phyloP scores from a whole-genome alignment of 2,113 vertebrate species.

The Monarcha castaneiventris region DNA sequence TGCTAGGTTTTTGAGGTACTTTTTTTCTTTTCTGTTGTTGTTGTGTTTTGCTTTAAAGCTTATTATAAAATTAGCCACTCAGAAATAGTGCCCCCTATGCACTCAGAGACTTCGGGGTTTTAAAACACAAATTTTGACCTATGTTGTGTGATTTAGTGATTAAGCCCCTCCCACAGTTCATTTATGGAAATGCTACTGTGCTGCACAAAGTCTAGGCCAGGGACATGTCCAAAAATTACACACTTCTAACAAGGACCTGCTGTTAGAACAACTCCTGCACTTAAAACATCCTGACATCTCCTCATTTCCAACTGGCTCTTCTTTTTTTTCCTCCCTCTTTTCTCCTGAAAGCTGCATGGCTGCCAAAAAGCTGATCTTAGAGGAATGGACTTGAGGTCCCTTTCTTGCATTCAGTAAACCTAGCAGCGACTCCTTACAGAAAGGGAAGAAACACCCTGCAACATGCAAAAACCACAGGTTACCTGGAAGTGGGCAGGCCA shows the following conservation, averaged over 20 bases:
- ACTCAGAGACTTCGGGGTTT: background rate
- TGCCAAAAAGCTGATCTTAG: slow-evolving; percentile 19
- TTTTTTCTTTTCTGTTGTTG: background rate
- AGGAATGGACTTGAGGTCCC: background rate
- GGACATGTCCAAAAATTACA: background rate
- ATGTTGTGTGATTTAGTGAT: background rate
- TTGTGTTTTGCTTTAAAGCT: background rate
- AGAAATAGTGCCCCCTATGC: background rate
- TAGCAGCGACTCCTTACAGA: background rate
- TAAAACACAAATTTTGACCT: background rate
- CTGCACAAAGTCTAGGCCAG: background rate
- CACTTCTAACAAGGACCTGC: background rate
- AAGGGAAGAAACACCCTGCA: background rate
- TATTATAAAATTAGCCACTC: background rate
- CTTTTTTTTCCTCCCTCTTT: background rate
- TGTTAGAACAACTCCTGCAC: background rate
- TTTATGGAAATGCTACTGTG: slow-evolving; percentile 32
- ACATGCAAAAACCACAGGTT: accelerated
- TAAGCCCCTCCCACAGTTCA: background rate
- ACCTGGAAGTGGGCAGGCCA: background rate
- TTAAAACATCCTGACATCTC: slow-evolving; percentile 17
- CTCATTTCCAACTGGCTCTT: background rate
- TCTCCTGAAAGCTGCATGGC: background rate
- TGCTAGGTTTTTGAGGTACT: background rate
- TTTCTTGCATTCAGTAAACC: background rate